Percentiles rank a stretch among this genome's conserved stretches.
These are phyloP conservation scores for Alitta virens DNA, from an alignment of 2,888 invertebrate genomes.

Conservation along the genomic window DNA sequence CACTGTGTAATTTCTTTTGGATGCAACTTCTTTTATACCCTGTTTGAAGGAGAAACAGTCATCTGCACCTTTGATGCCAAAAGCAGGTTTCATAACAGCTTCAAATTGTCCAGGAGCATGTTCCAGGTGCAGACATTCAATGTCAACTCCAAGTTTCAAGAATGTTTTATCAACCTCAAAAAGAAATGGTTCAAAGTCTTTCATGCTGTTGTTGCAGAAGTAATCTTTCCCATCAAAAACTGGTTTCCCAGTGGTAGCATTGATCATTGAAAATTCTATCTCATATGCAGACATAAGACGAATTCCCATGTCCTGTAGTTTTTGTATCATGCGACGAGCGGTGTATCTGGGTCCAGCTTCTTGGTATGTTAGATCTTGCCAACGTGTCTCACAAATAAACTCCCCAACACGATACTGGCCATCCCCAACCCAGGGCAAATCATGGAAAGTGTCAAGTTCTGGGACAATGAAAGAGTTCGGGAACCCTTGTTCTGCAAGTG, in stretches of 20 bases:
- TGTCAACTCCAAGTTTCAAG: slow-evolving; percentile 7
- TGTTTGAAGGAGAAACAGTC: slow-evolving; percentile 24
- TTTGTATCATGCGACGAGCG: slow-evolving; percentile 16
- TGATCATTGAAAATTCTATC: slow-evolving; percentile 18
- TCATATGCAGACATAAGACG: slow-evolving; percentile 22
- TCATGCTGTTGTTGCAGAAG: background rate
- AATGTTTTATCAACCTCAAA: slow-evolving; percentile 17
- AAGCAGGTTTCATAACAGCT: slow-evolving; percentile 16
- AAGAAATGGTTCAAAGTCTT: slow-evolving; percentile 14
- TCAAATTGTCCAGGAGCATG: slow-evolving; percentile 27
- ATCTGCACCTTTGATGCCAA: slow-evolving; percentile 25
- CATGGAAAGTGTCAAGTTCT: slow-evolving; percentile 15
- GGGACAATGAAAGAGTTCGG: slow-evolving; percentile 14
- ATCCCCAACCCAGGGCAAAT: slow-evolving; percentile 5
- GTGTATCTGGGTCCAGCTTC: slow-evolving; percentile 19
- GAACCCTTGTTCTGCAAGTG: background rate
- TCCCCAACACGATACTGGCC: slow-evolving; percentile 1
- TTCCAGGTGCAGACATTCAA: slow-evolving; percentile 21
- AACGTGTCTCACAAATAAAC: slow-evolving; percentile 11
- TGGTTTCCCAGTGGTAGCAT: background rate
- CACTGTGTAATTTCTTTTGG: background rate
- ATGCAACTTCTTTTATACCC: slow-evolving; percentile 25
- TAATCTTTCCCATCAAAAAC: background rate
- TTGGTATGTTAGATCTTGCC: slow-evolving; percentile 10
- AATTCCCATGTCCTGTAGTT: slow-evolving; percentile 9